A percentile compares a stretch with the other conserved stretches of the same genome.
Conservation (phyloP, 2,888 invertebrate genomes). For the Thelaira solivaga region DNA sequence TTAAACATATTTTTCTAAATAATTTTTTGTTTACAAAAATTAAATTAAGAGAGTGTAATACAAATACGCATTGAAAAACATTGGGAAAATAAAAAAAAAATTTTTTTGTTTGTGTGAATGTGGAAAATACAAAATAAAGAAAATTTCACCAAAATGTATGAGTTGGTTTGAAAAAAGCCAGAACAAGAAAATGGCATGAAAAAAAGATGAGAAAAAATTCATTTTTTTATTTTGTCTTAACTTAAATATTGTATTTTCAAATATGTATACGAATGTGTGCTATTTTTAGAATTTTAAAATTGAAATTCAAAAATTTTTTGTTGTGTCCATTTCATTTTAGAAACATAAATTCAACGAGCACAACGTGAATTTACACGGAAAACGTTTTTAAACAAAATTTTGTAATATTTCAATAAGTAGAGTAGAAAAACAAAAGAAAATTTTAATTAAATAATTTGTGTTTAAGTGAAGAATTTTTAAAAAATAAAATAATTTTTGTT, state of each 20-base stretch:
- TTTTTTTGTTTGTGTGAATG: no score
- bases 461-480: no score
- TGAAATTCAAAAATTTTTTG: constrained; percentile 39
- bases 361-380: constrained; percentile 35
- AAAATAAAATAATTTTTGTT: no score
- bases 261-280: constrained; percentile 47
- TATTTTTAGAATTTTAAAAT: constrained; percentile 65
- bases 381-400: neutral
- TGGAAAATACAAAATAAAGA: neutral
- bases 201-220: constrained; percentile 15
- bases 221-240: constrained; percentile 23
- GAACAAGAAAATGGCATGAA: constrained; percentile 22
- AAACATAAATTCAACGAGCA: constrained; percentile 43
- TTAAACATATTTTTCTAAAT: neutral
- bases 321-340: constrained; percentile 50
- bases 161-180: neutral
- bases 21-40: constrained; percentile 45
- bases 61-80: constrained; percentile 59
- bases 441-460: neutral
- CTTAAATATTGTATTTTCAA: constrained; percentile 51
- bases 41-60: constrained; percentile 10
- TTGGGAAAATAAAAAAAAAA: constrained; percentile 18
- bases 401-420: neutral
- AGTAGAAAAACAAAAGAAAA: neutral
- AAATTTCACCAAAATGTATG: neutral